phyloP scores from a whole-genome alignment of 2,113 vertebrate species.

The Saimiri boliviensis region DNA sequence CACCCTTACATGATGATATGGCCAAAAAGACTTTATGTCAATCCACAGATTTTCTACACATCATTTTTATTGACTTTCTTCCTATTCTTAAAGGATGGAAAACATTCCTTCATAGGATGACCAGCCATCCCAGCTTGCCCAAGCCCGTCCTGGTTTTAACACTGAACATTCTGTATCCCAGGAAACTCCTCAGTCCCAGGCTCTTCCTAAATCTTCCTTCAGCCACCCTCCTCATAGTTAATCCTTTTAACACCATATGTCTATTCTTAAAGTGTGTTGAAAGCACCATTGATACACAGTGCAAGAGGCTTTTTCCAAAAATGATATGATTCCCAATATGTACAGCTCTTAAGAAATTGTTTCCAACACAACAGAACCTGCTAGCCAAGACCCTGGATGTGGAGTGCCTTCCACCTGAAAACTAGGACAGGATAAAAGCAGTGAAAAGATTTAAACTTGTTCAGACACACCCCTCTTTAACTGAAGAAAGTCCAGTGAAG shows the following conservation, averaged over 20 bases:
- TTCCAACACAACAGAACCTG: neutral
- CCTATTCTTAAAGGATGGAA: neutral
- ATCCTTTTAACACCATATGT: neutral
- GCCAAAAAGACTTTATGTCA: neutral
- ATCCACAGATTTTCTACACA: slow-evolving; percentile 20
- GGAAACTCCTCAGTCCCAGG: neutral
- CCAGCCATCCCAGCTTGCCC: neutral
- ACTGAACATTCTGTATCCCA: neutral
- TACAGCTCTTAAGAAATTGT: neutral
- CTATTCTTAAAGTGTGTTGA: slow-evolving; percentile 25
- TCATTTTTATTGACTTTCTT: neutral
- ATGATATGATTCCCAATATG: neutral
- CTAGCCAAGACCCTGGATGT: neutral
- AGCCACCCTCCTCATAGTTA: neutral
- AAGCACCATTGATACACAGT: neutral
- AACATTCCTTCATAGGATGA: neutral
- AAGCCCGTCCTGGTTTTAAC: neutral
- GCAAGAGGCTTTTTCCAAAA: slow-evolving; percentile 42
- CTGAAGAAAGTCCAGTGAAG: neutral
- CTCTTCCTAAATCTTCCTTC: neutral
- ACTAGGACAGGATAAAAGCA: neutral
- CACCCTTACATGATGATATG: neutral
- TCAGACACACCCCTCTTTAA: neutral
- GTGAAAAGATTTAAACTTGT: neutral
- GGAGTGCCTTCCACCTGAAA: slow-evolving; percentile 1